A percentile compares a stretch with the other conserved stretches of the same genome.
Conservation (phyloP, 2,888 invertebrate species). For the Eristalinus sepulchralis region DNA sequence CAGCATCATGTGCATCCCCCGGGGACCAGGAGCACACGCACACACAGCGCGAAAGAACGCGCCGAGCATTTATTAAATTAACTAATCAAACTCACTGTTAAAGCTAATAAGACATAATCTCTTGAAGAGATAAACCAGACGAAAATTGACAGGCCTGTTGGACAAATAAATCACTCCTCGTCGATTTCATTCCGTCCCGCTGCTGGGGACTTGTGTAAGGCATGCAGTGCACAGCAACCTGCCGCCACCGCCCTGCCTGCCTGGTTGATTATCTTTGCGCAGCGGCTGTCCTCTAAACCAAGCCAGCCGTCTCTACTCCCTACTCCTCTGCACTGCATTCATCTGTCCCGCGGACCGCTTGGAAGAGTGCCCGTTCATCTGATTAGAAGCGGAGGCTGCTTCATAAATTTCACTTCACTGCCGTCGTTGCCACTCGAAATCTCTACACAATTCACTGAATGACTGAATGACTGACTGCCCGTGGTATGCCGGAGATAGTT, state of each 20-base stretch:
- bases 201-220: slow-evolving; percentile 49
- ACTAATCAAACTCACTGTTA: slow-evolving; percentile 71
- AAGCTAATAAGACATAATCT: slow-evolving; percentile 71
- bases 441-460: slow-evolving; percentile 54
- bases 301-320: slow-evolving; percentile 4
- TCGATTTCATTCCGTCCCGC: slow-evolving; percentile 54
- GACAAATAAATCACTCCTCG: slow-evolving; percentile 70
- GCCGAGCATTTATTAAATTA: slow-evolving; percentile 63
- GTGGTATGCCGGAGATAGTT: slow-evolving; percentile 9
- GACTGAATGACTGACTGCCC: slow-evolving; percentile 52
- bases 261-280: slow-evolving; percentile 63
- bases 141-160: slow-evolving; percentile 69
- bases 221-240: slow-evolving; percentile 48
- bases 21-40: background rate
- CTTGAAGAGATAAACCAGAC: slow-evolving; percentile 63
- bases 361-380: slow-evolving; percentile 64
- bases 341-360: slow-evolving; percentile 56
- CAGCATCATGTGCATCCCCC: slow-evolving; percentile 9
- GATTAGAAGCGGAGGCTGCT: slow-evolving; percentile 71
- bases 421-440: slow-evolving; percentile 40
- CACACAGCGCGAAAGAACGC: background rate
- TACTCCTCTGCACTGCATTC: slow-evolving; percentile 46
- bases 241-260: slow-evolving; percentile 54
- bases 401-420: slow-evolving; percentile 68
- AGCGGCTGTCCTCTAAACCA: slow-evolving; percentile 44